Percentiles rank a stretch among this genome's conserved stretches.
These are phyloP conservation scores for Amazona vittata DNA, from an alignment of 2,113 vertebrate genomes.

Conservation along the genomic window DNA sequence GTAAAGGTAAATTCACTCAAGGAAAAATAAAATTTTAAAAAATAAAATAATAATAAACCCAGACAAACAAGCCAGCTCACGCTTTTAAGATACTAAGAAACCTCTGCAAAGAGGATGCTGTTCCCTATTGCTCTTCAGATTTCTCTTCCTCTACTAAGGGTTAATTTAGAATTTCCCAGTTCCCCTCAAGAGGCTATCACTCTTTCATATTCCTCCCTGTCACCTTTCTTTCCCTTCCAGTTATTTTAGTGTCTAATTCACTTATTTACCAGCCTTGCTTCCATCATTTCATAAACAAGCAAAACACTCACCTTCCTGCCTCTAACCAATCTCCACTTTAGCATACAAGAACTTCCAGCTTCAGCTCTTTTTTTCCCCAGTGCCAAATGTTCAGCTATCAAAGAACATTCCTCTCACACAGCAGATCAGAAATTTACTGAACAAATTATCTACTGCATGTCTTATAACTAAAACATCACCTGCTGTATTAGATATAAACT, in stretches of 20 bases:
- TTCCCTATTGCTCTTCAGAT: neutral
- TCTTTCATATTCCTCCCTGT: neutral
- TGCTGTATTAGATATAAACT: neutral
- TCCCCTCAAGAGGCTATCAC: neutral
- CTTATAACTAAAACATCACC: neutral
- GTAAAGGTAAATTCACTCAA: neutral
- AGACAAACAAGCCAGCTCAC: neutral
- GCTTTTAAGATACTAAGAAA: neutral
- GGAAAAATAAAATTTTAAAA: neutral
- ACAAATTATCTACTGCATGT: neutral
- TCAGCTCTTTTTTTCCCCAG: neutral
- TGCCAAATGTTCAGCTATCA: neutral
- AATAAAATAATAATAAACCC: neutral
- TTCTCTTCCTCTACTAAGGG: neutral
- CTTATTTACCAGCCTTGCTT: neutral
- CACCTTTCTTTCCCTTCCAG: neutral
- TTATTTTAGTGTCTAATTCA: neutral
- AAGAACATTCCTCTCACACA: neutral
- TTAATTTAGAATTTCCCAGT: neutral
- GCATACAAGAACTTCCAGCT: neutral
- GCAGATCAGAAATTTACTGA: neutral
- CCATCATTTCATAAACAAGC: neutral
- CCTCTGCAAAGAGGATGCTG: neutral
- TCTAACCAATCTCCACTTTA: neutral
- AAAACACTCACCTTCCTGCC: neutral